Percentiles rank a stretch among this genome's conserved stretches.
Evolutionary conservation across 2,797 vertebrate species (phyloP).

Genomic region (Passerculus sandwichensis): DNA sequence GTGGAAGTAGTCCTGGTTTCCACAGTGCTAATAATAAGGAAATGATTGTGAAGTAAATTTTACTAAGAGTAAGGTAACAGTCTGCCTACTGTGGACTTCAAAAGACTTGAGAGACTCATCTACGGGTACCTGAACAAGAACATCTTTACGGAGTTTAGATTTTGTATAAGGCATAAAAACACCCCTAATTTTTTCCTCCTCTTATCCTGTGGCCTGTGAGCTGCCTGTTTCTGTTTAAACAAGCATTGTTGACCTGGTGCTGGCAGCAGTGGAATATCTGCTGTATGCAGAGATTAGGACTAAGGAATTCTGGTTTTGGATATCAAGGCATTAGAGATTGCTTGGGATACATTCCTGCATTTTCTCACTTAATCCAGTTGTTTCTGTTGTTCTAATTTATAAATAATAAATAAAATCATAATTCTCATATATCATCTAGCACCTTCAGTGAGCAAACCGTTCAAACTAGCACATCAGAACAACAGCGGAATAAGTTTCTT

Average conservation of each 20-base stretch:
- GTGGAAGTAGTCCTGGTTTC: not conserved
- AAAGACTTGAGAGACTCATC: not conserved
- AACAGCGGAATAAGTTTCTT: slow-evolving; percentile 44
- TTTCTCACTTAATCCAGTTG: slow-evolving; percentile 18
- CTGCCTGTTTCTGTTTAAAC: not conserved
- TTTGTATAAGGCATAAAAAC: not conserved
- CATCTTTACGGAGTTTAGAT: not conserved
- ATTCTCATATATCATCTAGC: not conserved
- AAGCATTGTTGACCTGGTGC: not conserved
- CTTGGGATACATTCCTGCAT: not conserved
- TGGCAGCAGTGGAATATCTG: not conserved
- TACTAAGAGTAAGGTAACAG: not conserved
- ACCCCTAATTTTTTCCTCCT: not conserved
- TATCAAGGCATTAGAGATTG: not conserved
- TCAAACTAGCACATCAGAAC: not conserved
- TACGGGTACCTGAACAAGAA: not conserved
- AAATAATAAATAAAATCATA: not conserved
- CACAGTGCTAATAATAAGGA: not conserved
- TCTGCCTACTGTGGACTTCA: not conserved
- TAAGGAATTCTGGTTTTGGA: not conserved
- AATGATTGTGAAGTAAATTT: not conserved
- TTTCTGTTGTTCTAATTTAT: not conserved
- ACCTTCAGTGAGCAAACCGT: not conserved
- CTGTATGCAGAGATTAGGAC: not conserved
- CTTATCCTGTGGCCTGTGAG: not conserved